phyloP scores from a whole-genome alignment of 1,140 invertebrate genomes.

The Lepidurus packardi region DNA sequence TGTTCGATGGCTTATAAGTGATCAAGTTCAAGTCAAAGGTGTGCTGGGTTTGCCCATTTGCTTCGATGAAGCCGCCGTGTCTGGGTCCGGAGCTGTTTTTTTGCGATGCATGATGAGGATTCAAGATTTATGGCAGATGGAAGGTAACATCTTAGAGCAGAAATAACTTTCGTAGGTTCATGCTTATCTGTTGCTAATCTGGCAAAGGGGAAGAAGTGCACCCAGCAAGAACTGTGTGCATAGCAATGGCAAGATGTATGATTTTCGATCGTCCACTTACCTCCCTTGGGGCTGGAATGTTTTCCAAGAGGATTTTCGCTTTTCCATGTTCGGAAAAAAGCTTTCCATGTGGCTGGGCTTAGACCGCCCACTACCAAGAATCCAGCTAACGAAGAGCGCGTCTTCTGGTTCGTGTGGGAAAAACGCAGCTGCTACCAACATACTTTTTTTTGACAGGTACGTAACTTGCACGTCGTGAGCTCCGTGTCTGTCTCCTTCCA shows the following conservation, averaged over 20 bases:
- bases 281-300: constrained; percentile 1
- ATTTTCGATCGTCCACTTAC: neutral
- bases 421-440: neutral
- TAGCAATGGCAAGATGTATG: constrained; percentile 14
- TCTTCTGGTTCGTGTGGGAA: neutral
- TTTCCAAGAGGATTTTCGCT: neutral
- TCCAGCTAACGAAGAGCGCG: constrained; percentile 1
- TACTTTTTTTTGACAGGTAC: neutral
- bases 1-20: too few species aligned
- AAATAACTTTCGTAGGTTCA: neutral
- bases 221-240: neutral
- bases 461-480: neutral
- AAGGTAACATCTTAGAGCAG: neutral
- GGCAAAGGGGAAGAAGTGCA: neutral
- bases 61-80: too few species aligned
- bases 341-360: neutral
- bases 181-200: neutral
- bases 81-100: neutral
- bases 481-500: neutral
- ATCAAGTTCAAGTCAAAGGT: too few species aligned
- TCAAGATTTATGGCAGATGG: neutral
- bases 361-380: neutral
- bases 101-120: neutral
- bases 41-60: too few species aligned
- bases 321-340: neutral